Evolutionary conservation across 2,113 vertebrate species (phyloP), one percentile per base, ranked within the genome.

Genomic region (Piprites chloris): DNA sequence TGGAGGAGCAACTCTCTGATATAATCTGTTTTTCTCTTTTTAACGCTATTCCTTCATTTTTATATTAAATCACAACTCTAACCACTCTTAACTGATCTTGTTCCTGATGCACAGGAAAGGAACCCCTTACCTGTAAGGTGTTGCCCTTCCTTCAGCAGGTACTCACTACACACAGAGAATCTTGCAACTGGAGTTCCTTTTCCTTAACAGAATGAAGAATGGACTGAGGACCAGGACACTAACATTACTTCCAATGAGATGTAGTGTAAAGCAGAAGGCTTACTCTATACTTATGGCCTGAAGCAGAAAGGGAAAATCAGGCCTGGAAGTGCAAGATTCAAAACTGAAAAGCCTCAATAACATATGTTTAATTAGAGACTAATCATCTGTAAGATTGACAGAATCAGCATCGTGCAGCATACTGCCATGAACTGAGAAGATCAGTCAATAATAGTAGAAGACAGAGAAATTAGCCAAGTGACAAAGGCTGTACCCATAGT

Each of bases 351-450:
- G 27, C n/a, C 53, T 84, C 39, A 9, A 2, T 33, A 71, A 39
- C 0, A 0, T 71, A 27, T 44, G 3, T 53, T 83, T 76, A 14
- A 21, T 39, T 55, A 28, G 3, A 39, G 17, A 35, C 6, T 26
- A 81, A 86, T 37, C 69, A 62, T 66, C 79, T 61, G 11, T 47
- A 71, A 76, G 33, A 81, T 4, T 44, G 30, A 59, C 9, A 83
- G 85, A 87, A 75, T 50, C 33, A 14, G 14, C 11, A 23, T 87
- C 46, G 46, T 71, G 42, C 47, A 74, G 33, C 35, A 32, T 35
- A 20, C 15, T 42, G 6, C 13, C 4, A 4, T 39, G 18, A 26
- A 28, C 47, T 77, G 12, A 35, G 59, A 74, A 88, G 67, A 47
- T 59, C 9, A 55, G 13, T 73, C 13, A 1, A 28, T 53, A 42